Percentiles rank a stretch among this genome's conserved stretches.
These are phyloP conservation scores for Phrynosoma blainvillii DNA, from an alignment of 2,113 vertebrate species.

Conservation along the genomic window DNA sequence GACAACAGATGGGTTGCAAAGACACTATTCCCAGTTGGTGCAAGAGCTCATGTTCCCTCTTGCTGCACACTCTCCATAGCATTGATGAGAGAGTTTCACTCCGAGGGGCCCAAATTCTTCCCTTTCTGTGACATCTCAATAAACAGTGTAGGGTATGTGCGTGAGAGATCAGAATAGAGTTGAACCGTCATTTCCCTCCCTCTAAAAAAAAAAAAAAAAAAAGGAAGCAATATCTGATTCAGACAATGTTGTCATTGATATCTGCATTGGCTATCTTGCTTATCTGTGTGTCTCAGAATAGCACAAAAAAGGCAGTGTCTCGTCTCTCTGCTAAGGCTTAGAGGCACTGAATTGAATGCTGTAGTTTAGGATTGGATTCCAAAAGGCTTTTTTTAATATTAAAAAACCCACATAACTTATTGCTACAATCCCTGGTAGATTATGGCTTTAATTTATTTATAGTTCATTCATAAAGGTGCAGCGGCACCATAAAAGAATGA, in stretches of 20 bases:
- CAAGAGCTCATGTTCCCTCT: conserved; percentile 17
- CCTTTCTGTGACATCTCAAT: not conserved
- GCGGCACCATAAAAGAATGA: conserved; percentile 25
- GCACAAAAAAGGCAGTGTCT: conserved; percentile 12
- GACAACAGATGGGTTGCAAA: conserved; percentile 4
- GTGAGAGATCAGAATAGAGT: not conserved
- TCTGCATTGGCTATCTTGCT: conserved; percentile 14
- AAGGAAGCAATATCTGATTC: conserved; percentile 22
- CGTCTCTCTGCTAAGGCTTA: conserved; percentile 6
- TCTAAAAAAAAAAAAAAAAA: not conserved
- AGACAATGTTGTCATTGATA: not conserved
- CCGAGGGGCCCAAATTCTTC: conserved; percentile 32
- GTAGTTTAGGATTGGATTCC: conserved; percentile 21
- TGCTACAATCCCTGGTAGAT: conserved; percentile 7
- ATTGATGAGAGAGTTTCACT: not conserved
- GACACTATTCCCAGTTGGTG: conserved; percentile 17
- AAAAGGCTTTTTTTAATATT: conserved; percentile 13
- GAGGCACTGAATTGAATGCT: not conserved
- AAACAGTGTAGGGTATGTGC: conserved; percentile 24
- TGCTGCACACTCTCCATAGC: conserved; percentile 16
- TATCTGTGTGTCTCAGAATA: conserved; percentile 7
- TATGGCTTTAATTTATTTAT: conserved; percentile 51
- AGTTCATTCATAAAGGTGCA: conserved; percentile 11
- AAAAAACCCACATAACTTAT: not conserved
- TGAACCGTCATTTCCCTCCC: not conserved